phyloP scores from a whole-genome alignment of 2,113 vertebrate species.

The Desmodus rotundus region DNA sequence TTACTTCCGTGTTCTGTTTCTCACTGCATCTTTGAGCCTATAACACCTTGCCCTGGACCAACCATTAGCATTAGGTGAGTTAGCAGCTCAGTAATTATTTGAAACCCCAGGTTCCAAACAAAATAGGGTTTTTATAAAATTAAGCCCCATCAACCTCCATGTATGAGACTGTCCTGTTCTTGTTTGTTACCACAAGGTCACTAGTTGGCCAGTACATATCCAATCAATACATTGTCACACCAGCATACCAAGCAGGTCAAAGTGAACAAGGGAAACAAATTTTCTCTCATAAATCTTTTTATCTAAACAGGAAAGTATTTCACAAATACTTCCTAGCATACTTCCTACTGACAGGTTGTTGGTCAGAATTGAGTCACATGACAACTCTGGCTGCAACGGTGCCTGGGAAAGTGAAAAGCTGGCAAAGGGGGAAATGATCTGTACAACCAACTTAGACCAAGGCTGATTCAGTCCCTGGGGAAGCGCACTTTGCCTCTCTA shows the following conservation, averaged over 20 bases:
- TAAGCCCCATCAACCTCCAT: neutral
- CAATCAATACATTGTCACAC: neutral
- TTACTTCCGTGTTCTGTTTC: neutral
- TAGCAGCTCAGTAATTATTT: neutral
- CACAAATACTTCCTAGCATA: neutral
- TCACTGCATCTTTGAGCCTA: neutral
- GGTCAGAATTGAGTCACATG: neutral
- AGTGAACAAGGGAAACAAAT: neutral
- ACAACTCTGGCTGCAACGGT: neutral
- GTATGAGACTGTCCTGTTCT: neutral
- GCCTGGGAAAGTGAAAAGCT: neutral
- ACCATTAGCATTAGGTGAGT: neutral
- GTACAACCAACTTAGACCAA: neutral
- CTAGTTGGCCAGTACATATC: neutral
- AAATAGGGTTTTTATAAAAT: neutral
- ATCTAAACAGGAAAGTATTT: neutral
- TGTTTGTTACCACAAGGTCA: neutral
- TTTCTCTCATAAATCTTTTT: neutral
- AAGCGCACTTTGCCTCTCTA: neutral
- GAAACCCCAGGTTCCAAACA: neutral
- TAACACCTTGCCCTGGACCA: neutral
- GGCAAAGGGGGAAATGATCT: neutral
- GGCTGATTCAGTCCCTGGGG: neutral
- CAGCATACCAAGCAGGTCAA: neutral
- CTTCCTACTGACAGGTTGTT: neutral